phyloP scores from a whole-genome alignment of 2,888 invertebrate genomes.

The Athalia cordata region DNA sequence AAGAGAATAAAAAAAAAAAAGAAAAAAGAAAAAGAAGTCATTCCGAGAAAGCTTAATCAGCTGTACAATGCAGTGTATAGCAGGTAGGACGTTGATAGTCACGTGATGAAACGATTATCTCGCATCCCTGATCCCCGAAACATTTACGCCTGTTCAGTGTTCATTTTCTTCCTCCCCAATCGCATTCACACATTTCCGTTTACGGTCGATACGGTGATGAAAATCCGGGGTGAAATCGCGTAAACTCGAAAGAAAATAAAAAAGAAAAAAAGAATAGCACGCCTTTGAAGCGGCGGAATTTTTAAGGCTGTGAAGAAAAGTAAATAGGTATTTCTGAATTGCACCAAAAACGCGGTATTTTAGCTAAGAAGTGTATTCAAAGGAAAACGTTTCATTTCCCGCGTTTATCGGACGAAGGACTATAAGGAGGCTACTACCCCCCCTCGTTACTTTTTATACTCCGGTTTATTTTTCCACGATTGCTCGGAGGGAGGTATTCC shows the following conservation, averaged over 20 bases:
- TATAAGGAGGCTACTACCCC: background rate
- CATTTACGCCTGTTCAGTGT: too few relatives aligned
- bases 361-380: conserved; percentile 47
- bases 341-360: background rate
- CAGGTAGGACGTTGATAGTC: too few relatives aligned
- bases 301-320: background rate
- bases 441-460: conserved; percentile 41
- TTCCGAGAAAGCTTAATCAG: conserved; percentile 20
- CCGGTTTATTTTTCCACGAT: conserved; percentile 33
- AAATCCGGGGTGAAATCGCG: too few relatives aligned
- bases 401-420: conserved; percentile 44
- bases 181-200: too few relatives aligned
- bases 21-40: background rate
- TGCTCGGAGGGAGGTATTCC: background rate
- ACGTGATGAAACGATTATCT: too few relatives aligned
- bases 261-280: too few relatives aligned
- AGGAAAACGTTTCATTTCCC: conserved; percentile 61
- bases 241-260: too few relatives aligned
- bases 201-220: too few relatives aligned
- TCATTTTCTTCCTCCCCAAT: too few relatives aligned
- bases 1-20: too few relatives aligned
- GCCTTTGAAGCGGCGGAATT: background rate
- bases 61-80: background rate
- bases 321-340: background rate
- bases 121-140: too few relatives aligned